Percentiles rank a stretch among this genome's conserved stretches.
phyloP scores from a whole-genome alignment of 2,113 vertebrate genomes.

The Corythornis vintsioides region DNA sequence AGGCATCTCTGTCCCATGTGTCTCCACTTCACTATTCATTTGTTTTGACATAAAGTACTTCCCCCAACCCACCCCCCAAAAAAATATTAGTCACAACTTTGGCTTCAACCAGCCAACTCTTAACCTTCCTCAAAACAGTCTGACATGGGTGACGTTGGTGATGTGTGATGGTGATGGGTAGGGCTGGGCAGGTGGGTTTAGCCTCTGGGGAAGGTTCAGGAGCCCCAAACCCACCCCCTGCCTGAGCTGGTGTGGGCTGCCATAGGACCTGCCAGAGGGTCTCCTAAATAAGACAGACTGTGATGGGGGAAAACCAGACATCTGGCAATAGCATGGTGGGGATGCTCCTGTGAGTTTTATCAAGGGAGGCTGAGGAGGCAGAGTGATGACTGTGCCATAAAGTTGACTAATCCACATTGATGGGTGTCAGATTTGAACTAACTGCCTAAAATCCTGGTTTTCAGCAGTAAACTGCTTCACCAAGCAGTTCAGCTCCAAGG shows the following conservation, averaged over 20 bases:
- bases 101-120: background rate
- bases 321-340: background rate
- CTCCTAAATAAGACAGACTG: background rate
- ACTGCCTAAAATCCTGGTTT: background rate
- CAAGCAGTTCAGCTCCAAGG: background rate
- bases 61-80: background rate
- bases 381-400: fast-evolving
- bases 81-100: constrained; percentile 18
- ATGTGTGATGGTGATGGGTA: background rate
- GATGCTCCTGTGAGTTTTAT: background rate
- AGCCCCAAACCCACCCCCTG: background rate
- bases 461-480: background rate
- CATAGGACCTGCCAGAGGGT: background rate
- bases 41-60: constrained; percentile 50
- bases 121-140: constrained; percentile 12
- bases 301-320: background rate
- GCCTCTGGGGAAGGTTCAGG: background rate
- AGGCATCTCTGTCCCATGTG: background rate
- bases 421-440: background rate
- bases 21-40: background rate
- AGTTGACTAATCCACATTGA: background rate
- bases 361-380: background rate
- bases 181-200: background rate
- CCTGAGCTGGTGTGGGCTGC: background rate
- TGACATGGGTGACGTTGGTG: background rate